Evolutionary conservation across 2,888 invertebrate genomes (phyloP).

Genomic region (Shargacucullia verbasci): DNA sequence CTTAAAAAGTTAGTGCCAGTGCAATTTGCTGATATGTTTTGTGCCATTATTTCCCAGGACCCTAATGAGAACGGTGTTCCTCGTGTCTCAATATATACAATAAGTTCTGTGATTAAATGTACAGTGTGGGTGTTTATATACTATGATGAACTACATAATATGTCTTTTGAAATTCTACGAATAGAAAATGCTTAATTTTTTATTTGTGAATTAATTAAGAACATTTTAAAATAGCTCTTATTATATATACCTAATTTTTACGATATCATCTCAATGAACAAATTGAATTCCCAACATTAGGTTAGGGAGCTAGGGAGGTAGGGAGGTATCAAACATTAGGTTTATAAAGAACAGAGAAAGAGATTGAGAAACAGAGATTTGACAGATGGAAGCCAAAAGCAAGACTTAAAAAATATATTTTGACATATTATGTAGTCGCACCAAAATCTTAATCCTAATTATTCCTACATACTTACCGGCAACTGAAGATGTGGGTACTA

Average conservation of each 20-base stretch:
- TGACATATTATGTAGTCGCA: slow-evolving; percentile 68
- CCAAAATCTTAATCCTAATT: slow-evolving; percentile 53
- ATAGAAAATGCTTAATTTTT: too few relatives aligned
- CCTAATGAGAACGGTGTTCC: slow-evolving; percentile 20
- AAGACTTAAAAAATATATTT: slow-evolving; percentile 7
- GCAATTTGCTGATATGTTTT: slow-evolving; percentile 54
- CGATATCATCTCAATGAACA: too few relatives aligned
- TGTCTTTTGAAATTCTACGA: slow-evolving; percentile 11
- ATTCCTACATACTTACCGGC: slow-evolving; percentile 72
- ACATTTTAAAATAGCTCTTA: too few relatives aligned
- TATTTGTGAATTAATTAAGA: too few relatives aligned
- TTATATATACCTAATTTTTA: too few relatives aligned
- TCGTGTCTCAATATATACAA: slow-evolving; percentile 37
- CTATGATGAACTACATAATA: slow-evolving; percentile 59
- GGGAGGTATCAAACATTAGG: too few relatives aligned
- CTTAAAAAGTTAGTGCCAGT: slow-evolving; percentile 65
- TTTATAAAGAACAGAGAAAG: too few relatives aligned
- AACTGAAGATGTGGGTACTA: slow-evolving; percentile 37
- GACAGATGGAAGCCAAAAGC: background rate
- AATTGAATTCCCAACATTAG: too few relatives aligned
- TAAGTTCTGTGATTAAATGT: slow-evolving; percentile 45
- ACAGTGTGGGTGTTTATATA: slow-evolving; percentile 46
- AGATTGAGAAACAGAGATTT: too few relatives aligned
- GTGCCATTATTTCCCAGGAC: slow-evolving; percentile 52
- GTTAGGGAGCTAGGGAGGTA: too few relatives aligned